phyloP scores from a whole-genome alignment of 2,888 invertebrate genomes.

The Tetranychus truncatus region DNA sequence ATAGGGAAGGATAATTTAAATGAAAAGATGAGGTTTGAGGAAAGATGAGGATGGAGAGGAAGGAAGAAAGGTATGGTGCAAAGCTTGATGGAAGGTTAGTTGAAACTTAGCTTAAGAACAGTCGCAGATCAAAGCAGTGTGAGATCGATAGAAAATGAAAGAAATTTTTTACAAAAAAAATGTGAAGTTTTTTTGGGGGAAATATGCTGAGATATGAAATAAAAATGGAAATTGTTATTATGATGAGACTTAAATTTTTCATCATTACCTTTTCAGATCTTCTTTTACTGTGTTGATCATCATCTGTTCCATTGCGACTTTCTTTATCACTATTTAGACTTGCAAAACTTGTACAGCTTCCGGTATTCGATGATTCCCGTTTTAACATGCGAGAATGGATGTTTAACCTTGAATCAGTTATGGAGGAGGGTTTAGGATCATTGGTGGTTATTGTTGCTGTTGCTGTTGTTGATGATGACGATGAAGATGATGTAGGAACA shows the following conservation, averaged over 20 bases:
- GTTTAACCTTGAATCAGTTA: background rate
- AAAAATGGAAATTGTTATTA: background rate
- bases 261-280: conserved; percentile 3
- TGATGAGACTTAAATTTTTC: background rate
- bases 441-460: no score
- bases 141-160: conserved; percentile 6
- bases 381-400: conserved; percentile 11
- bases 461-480: background rate
- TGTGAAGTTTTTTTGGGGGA: no score
- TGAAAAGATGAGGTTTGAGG: background rate
- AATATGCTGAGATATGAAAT: background rate
- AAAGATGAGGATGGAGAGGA: background rate
- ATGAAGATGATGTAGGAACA: background rate
- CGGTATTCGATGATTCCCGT: conserved; percentile 19
- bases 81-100: background rate
- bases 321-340: conserved; percentile 39
- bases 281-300: conserved; percentile 1
- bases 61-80: background rate
- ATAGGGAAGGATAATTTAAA: background rate
- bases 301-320: conserved; percentile 24
- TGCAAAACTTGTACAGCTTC: conserved; percentile 46
- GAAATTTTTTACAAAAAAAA: background rate
- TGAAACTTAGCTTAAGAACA: background rate
- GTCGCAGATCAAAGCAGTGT: background rate
- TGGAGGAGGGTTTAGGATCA: background rate